Base-by-base conservation (phyloP, 2,888 invertebrate species). In the Erpobdella octoculata region DNA sequence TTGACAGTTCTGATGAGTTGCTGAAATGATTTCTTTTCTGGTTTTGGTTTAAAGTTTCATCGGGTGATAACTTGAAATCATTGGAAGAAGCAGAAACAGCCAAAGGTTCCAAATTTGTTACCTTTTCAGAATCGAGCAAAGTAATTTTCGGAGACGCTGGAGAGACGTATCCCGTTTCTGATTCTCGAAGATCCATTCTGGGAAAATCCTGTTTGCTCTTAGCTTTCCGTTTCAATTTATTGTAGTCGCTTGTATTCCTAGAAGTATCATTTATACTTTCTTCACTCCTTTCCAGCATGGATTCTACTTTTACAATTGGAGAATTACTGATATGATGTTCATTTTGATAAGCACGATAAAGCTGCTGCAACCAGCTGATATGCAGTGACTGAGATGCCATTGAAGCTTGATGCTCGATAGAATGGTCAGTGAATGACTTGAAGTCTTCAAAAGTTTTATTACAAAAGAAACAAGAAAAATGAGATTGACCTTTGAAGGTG, bases 391-490 rank as follows among this genome's bases (percentile, higher is more conserved):
- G 53, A 9, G 53, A 53, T 25, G 53, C 53, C 53, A 53, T 53
- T 21, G 53, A 53, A 9, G 65, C 71, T 69, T 74, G 59, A 46
- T 75, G 75, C 0, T 38, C 59, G 21, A 72, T 38, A 38, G 74
- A 66, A 38, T 76, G 76, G 35, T 76, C 74, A 37, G 68, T 72
- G 69, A 74, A 75, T 3, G 53, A 64, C 8, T 73, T 70, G 2
- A 74, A 74, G 53, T 76, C 73, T 5, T 69, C 70, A 38, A 73
- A 76, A 28, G 53, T 72, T 66, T 75, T 74, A 1, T 67, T 61
- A 31, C 76, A 76, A 1, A 72, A 35, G 66, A 76, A 48, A 53
- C 76, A 76, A 38, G 71, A 72, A 72, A 71, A 75, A 28, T 70
- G 70, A n/a, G 73, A 68, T 25, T 72, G 35, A 25, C 33, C 28